These are phyloP conservation scores for Epirrhoe tristata DNA, from an alignment of 2,888 invertebrate genomes.

Conservation along the genomic window DNA sequence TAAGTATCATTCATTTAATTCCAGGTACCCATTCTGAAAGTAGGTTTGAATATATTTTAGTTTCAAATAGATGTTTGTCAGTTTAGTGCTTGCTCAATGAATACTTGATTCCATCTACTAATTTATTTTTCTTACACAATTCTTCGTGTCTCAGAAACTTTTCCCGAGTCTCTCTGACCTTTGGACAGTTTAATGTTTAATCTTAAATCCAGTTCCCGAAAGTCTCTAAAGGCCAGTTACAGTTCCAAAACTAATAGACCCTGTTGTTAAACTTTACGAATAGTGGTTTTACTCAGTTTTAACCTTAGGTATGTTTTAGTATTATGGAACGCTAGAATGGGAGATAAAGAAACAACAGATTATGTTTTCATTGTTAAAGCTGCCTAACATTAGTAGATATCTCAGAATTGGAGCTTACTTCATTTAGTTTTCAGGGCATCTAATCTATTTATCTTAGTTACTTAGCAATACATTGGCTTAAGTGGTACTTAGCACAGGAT, in stretches of 20 bases:
- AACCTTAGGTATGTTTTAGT: conserved; percentile 24
- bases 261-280: conserved; percentile 31
- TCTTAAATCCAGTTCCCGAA: conserved; percentile 25
- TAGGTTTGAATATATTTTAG: background rate
- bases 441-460: too few relatives aligned
- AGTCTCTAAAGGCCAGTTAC: conserved; percentile 36
- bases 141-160: background rate
- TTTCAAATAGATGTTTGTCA: background rate
- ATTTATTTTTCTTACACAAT: background rate
- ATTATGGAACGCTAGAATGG: conserved; percentile 20
- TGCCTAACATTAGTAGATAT: background rate
- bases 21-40: background rate
- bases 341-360: conserved; percentile 6
- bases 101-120: background rate
- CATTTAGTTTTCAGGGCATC: background rate
- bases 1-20: background rate
- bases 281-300: conserved; percentile 27
- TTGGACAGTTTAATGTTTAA: conserved; percentile 26
- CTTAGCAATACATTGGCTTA: too few relatives aligned
- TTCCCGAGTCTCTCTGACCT: conserved; percentile 2
- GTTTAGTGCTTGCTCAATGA: background rate
- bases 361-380: background rate
- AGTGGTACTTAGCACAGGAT: too few relatives aligned
- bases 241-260: conserved; percentile 34
- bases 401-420: background rate